A percentile compares a stretch with the other conserved stretches of the same genome.
phyloP scores from a whole-genome alignment of 1,140 invertebrate species.

The Gonioctena quinquepunctata region DNA sequence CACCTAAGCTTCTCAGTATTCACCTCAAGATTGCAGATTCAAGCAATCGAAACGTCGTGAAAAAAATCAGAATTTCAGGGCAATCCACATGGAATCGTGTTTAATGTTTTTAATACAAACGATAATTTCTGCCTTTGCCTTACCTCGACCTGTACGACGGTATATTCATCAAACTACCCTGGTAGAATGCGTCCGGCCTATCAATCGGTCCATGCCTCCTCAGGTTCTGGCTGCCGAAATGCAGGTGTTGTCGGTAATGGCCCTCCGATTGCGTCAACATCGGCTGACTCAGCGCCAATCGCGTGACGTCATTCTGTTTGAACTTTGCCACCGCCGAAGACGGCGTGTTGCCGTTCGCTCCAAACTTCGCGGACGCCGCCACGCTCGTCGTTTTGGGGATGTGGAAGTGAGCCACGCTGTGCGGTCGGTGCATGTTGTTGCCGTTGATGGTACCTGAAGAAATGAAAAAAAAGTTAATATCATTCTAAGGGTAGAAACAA shows the following conservation, averaged over 20 bases:
- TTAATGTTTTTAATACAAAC: too few relatives aligned
- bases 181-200: constrained; percentile 85
- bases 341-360: constrained; percentile 41
- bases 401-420: constrained; percentile 60
- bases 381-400: constrained; percentile 37
- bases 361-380: constrained; percentile 22
- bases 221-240: constrained; percentile 41
- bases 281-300: constrained; percentile 68
- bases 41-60: too few relatives aligned
- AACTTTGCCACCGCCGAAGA: constrained; percentile 48
- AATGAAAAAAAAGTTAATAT: not conserved
- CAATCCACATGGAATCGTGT: too few relatives aligned
- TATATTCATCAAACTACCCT: constrained; percentile 72
- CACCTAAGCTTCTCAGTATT: too few relatives aligned
- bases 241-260: constrained; percentile 23
- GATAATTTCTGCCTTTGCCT: too few relatives aligned
- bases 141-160: constrained; percentile 54
- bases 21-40: too few relatives aligned
- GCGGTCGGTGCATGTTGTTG: constrained; percentile 54
- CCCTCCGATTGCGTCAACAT: constrained; percentile 56
- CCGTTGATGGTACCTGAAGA: not conserved
- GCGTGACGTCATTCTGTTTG: constrained; percentile 56
- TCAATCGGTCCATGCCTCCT: constrained; percentile 73
- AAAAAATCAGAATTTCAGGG: too few relatives aligned
- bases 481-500: too few relatives aligned